phyloP scores from a whole-genome alignment of 1,140 invertebrate genomes.

The Brachionus manjavacas region DNA sequence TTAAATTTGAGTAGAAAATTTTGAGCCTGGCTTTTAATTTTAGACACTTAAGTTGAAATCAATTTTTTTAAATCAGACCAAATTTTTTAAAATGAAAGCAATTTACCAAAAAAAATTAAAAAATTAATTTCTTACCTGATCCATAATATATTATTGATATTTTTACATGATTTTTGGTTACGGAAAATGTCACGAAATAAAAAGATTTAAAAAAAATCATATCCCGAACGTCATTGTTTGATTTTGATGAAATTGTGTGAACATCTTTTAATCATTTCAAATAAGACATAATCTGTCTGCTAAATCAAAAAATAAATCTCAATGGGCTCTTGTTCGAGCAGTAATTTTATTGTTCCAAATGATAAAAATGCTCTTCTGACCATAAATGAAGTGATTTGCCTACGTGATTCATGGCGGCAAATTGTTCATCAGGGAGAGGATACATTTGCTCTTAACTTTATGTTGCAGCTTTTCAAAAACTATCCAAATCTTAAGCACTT shows the following conservation, averaged over 20 bases:
- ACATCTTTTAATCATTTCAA: background rate
- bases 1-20: too few species aligned
- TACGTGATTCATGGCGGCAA: background rate
- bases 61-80: too few species aligned
- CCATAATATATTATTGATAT: too few species aligned
- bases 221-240: background rate
- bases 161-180: too few species aligned
- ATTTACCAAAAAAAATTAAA: too few species aligned
- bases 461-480: background rate
- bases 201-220: background rate
- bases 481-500: background rate
- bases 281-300: background rate
- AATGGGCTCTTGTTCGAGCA: conserved; percentile 12
- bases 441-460: background rate
- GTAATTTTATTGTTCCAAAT: background rate
- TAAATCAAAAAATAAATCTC: background rate
- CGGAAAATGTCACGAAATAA: background rate
- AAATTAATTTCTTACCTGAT: too few species aligned
- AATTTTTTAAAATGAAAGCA: too few species aligned
- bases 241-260: background rate
- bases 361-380: background rate
- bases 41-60: too few species aligned
- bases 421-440: background rate
- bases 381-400: background rate
- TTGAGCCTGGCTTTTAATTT: too few species aligned